Evolutionary conservation across 2,797 vertebrate genomes (phyloP), one percentile per base, ranked within the genome.

Genomic region (Anabas testudineus): DNA sequence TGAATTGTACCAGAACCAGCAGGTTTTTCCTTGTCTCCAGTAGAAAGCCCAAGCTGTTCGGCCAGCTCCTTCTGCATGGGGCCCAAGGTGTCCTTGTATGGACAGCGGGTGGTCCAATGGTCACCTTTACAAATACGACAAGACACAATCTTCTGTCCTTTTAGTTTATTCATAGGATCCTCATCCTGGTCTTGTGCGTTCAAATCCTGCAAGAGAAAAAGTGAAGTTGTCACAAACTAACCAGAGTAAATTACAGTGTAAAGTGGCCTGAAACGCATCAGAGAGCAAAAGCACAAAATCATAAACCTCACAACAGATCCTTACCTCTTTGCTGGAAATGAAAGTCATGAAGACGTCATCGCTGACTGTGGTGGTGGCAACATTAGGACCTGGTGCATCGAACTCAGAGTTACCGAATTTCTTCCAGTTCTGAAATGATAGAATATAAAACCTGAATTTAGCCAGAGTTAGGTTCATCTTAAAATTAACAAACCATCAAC

Each of bases 61-160:
- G 97, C 97, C 87, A 99, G 85, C 82, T 99, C 98, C 90, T 99
- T 99, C 94, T 99, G 98, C 98, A 99, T 99, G 4, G 98, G 98
- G 0, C 97, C 98, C 90, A 99, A 84, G 0, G 97, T 99, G 90
- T 99, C 98, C 88, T 99, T 99, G 91, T 99, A 99, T 0, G 98
- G 98, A 69, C 98, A 99, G 66, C 97, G 95, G 12, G 98, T 99
- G 71, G 98, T 99, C 98, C 98, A 99, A 76, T 99, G 98, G 92
- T 99, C 98, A 0, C 97, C 98, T 84, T 99, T 99, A 88, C 98
- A 99, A 85, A 99, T 99, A 52, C 97, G 95, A 76, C 98, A 99
- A 0, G 96, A 97, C 42, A 99, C 97, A 0, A 99, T 99, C 88
- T 99, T 99, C 93, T 99, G 97, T 32, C 97, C 97, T 92, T 98